A percentile compares a stretch with the other conserved stretches of the same genome.
Evolutionary conservation across 2,797 vertebrate genomes (phyloP).

Genomic region (Acanthopagrus latus): DNA sequence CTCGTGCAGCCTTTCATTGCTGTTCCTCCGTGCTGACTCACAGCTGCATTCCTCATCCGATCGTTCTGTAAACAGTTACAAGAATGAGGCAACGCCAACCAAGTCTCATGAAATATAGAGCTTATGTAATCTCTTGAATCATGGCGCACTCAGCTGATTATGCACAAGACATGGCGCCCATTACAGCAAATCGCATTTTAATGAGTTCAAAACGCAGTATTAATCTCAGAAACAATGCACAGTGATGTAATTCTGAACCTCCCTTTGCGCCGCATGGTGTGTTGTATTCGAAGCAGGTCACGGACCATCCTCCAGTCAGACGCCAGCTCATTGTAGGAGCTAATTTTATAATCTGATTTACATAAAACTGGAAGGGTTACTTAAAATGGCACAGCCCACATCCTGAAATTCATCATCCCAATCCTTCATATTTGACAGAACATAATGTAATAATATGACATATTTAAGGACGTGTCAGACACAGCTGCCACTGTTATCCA

Average conservation of each 20-base stretch:
- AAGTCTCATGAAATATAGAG: conserved; percentile 59
- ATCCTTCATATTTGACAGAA: conserved; percentile 19
- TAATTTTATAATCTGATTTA: conserved; percentile 61
- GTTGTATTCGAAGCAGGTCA: conserved; percentile 49
- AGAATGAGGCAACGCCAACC: conserved; percentile 60
- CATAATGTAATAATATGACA: conserved; percentile 16
- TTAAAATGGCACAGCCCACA: conserved; percentile 42
- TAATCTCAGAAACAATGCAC: conserved; percentile 40
- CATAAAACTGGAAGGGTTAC: conserved; percentile 57
- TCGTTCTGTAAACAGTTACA: conserved; percentile 61
- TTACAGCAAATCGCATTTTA: conserved; percentile 54
- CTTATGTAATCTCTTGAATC: conserved; percentile 66
- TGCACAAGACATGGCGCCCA: conserved; percentile 28
- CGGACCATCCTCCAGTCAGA: conserved; percentile 49
- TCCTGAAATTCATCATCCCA: conserved; percentile 26
- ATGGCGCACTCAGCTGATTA: conserved; percentile 54
- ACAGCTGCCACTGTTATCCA: conserved; percentile 43
- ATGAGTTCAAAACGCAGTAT: conserved; percentile 45
- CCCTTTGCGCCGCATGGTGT: conserved; percentile 22
- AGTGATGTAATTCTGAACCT: conserved; percentile 42
- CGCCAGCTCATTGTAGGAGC: conserved; percentile 44
- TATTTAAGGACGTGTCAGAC: conserved; percentile 43
- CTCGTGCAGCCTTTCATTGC: conserved; percentile 43
- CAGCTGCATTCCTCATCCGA: conserved; percentile 53
- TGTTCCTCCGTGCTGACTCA: conserved; percentile 69